A percentile compares a stretch with the other conserved stretches of the same genome.
Evolutionary conservation across 2,113 vertebrate genomes (phyloP).

Genomic region (Brachypodius melanocephalos): DNA sequence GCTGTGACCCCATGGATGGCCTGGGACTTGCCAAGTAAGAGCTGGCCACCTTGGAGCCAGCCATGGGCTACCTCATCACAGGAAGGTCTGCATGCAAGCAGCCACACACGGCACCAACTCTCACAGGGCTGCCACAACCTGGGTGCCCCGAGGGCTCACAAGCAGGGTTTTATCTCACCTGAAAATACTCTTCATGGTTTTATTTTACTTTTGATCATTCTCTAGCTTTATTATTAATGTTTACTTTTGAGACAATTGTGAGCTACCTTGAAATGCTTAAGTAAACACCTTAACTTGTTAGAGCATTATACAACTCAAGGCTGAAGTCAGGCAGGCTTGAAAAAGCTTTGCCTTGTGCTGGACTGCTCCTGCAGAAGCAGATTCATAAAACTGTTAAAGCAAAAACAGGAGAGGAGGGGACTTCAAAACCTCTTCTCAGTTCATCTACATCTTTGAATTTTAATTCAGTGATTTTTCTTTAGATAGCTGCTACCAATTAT

Average conservation of each 20-base stretch:
- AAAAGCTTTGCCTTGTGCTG: background rate
- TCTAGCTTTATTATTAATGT: background rate
- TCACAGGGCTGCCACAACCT: background rate
- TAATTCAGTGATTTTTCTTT: background rate
- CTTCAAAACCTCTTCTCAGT: background rate
- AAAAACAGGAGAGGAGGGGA: background rate
- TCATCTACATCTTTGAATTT: background rate
- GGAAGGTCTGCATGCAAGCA: background rate
- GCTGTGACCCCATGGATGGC: background rate
- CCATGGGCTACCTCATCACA: background rate
- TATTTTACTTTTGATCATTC: background rate
- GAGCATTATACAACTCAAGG: background rate
- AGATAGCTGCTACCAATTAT: background rate
- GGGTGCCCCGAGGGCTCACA: accelerated
- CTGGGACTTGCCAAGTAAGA: background rate
- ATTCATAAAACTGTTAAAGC: background rate
- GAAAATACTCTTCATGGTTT: background rate
- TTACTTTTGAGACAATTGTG: background rate
- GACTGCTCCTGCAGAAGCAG: background rate
- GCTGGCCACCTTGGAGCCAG: accelerated
- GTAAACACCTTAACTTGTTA: background rate
- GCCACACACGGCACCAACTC: accelerated
- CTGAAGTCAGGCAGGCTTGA: background rate
- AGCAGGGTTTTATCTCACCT: background rate
- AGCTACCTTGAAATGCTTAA: background rate